Conservation (phyloP, 1,140 invertebrate genomes). For the Drosophila pachea region DNA sequence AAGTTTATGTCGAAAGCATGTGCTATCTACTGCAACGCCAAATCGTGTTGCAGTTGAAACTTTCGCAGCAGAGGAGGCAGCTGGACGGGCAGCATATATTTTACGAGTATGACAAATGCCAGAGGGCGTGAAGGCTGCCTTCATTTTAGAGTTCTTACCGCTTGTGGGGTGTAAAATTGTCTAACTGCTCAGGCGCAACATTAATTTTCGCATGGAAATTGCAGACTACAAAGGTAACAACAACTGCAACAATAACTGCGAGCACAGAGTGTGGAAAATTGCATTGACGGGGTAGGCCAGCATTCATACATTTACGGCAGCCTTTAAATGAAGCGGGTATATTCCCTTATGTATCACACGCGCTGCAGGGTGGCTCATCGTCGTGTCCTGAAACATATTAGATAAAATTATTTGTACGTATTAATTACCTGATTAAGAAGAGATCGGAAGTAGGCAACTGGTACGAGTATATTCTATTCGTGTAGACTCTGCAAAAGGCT, state of each 20-base stretch:
- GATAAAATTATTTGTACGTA: neutral
- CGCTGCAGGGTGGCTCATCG: neutral
- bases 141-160: neutral
- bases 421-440: neutral
- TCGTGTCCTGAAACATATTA: neutral
- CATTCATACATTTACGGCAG: constrained; percentile 3
- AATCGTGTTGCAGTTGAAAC: constrained; percentile 8
- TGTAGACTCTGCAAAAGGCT: neutral
- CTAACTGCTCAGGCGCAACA: constrained; percentile 49
- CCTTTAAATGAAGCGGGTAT: constrained; percentile 4
- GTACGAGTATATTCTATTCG: neutral
- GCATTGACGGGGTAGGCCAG: constrained; percentile 5
- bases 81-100: neutral
- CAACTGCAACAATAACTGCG: neutral
- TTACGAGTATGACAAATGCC: constrained; percentile 50
- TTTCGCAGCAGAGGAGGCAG: neutral
- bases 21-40: constrained; percentile 11
- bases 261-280: constrained; percentile 36
- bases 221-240: constrained; percentile 19
- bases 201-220: constrained; percentile 65
- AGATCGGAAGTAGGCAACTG: neutral
- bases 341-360: constrained; percentile 3
- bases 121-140: constrained; percentile 29
- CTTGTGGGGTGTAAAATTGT: constrained; percentile 38
- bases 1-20: constrained; percentile 56